Conservation (phyloP, 2,888 invertebrate species). For the Tenthredo livida region DNA sequence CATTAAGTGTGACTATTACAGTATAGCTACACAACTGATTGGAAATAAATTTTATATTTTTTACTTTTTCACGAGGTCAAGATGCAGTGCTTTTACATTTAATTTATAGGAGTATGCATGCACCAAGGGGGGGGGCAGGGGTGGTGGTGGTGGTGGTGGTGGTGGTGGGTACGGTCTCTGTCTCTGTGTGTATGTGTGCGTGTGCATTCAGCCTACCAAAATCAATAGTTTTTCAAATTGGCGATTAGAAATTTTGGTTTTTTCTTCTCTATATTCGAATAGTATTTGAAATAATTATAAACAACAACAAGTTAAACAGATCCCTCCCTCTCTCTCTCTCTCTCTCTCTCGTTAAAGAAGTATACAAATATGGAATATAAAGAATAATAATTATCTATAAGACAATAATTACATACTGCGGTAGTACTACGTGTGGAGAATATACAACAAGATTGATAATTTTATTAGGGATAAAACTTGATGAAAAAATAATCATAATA, state of each 20-base stretch:
- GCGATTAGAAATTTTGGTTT: not conserved
- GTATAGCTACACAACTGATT: too few relatives aligned
- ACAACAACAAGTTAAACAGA: not conserved
- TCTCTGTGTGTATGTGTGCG: not conserved
- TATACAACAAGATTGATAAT: too few relatives aligned
- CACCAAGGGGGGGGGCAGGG: not conserved
- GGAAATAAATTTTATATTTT: not conserved
- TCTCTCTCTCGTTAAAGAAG: too few relatives aligned
- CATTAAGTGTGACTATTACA: too few relatives aligned
- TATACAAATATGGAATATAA: too few relatives aligned
- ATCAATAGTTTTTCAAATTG: not conserved
- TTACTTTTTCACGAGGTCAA: not conserved
- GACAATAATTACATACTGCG: too few relatives aligned
- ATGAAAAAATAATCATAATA: not conserved
- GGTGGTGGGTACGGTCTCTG: too few relatives aligned
- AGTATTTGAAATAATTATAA: not conserved
- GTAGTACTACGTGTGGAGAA: too few relatives aligned
- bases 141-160: too few relatives aligned
- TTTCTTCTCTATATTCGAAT: not conserved
- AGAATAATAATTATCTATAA: too few relatives aligned
- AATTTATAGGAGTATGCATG: slow-evolving; percentile 11
- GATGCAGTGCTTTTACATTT: slow-evolving; percentile 15
- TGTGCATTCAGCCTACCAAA: not conserved
- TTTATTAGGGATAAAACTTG: too few relatives aligned
- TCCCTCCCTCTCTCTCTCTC: too few relatives aligned